Conservation (phyloP, 2,113 vertebrate species). For the Petromus typicus region DNA sequence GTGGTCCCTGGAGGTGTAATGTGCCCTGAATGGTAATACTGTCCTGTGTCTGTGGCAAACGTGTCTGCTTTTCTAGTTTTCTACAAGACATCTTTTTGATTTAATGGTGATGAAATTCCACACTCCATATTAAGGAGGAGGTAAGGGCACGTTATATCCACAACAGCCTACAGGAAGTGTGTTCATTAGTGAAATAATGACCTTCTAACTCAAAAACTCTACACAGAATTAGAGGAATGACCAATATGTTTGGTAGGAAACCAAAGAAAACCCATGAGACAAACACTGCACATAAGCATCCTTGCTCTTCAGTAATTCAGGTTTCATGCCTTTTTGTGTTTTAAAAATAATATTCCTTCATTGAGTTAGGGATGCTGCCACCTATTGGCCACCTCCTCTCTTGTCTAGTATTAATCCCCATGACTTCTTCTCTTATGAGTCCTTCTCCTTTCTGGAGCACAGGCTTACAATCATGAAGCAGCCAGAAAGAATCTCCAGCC, state of each 20-base stretch:
- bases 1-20: not conserved
- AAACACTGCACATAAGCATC: not conserved
- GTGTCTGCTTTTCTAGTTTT: not conserved
- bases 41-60: not conserved
- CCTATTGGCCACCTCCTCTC: no score
- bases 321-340: not conserved
- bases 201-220: not conserved
- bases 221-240: not conserved
- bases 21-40: rapidly evolving
- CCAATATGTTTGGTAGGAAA: not conserved
- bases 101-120: not conserved
- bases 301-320: not conserved
- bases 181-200: not conserved
- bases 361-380: not conserved
- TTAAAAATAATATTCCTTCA: not conserved
- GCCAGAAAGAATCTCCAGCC: not conserved
- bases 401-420: not conserved
- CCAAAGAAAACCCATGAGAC: not conserved
- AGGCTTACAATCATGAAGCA: not conserved
- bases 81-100: not conserved
- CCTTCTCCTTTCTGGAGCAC: not conserved
- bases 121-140: not conserved
- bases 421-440: not conserved
- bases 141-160: not conserved
- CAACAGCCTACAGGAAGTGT: not conserved